phyloP scores from a whole-genome alignment of 2,797 vertebrate species.

The Buphagus erythrorhynchus region DNA sequence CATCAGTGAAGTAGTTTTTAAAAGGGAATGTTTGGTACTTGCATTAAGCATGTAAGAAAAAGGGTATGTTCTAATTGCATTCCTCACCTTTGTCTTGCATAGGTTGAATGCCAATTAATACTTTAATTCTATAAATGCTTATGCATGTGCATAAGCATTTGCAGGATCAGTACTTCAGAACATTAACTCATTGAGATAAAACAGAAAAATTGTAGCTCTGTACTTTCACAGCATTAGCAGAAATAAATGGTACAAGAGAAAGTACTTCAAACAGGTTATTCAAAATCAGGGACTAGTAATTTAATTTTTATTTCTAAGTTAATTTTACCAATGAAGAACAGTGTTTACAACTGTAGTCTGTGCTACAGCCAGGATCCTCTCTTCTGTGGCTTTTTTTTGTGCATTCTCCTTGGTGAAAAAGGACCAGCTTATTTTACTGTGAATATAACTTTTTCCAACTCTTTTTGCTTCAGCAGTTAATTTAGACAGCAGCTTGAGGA shows the following conservation, averaged over 20 bases:
- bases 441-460: not conserved
- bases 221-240: not conserved
- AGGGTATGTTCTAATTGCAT: not conserved
- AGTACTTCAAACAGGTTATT: not conserved
- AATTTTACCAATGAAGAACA: not conserved
- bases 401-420: not conserved
- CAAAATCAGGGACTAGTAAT: not conserved
- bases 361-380: not conserved
- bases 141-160: not conserved
- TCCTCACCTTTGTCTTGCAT: not conserved
- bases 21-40: not conserved
- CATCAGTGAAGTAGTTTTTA: not conserved
- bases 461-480: not conserved
- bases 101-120: constrained; percentile 35
- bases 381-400: not conserved
- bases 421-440: not conserved
- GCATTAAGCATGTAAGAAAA: not conserved
- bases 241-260: not conserved
- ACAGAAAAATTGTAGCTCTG: not conserved
- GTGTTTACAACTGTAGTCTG: not conserved
- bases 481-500: not conserved
- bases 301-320: not conserved
- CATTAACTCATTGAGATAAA: not conserved
- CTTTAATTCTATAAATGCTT: constrained; percentile 42
- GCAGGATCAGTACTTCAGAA: constrained; percentile 9